phyloP scores from a whole-genome alignment of 2,888 invertebrate species.

The Acanthosepion lycidas region DNA sequence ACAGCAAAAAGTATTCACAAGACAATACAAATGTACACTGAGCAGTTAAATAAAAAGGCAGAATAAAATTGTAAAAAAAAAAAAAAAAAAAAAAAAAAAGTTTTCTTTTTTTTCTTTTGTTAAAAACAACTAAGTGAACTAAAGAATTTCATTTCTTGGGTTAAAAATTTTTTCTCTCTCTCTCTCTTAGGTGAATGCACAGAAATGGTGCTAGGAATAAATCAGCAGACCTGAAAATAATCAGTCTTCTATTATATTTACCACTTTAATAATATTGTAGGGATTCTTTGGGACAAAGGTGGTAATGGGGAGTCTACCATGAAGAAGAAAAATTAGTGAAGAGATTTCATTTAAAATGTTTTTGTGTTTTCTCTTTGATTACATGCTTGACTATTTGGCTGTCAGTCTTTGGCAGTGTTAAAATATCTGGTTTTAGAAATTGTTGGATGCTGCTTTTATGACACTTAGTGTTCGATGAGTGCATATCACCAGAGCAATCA shows the following conservation, averaged over 20 bases:
- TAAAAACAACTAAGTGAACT: background rate
- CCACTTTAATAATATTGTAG: background rate
- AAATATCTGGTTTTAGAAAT: background rate
- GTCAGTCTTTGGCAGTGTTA: background rate
- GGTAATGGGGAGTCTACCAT: background rate
- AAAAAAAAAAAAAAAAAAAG: too few relatives aligned
- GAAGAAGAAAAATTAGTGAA: too few relatives aligned
- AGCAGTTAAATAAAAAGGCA: background rate
- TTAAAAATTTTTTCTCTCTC: background rate
- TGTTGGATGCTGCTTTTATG: background rate
- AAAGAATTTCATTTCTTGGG: background rate
- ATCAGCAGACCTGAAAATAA: background rate
- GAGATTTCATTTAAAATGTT: too few relatives aligned
- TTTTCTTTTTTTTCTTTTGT: too few relatives aligned
- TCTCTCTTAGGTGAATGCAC: background rate
- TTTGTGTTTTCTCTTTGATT: too few relatives aligned
- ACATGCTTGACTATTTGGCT: background rate
- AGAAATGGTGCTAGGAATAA: background rate
- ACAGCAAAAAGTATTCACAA: background rate
- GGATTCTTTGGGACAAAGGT: background rate
- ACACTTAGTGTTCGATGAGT: background rate
- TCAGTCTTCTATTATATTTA: background rate
- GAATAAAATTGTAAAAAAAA: background rate
- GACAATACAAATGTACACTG: background rate
- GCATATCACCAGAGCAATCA: background rate